A percentile compares a stretch with the other conserved stretches of the same genome.
Evolutionary conservation across 2,113 vertebrate genomes (phyloP).

Genomic region (Phylloscopus trochilus): DNA sequence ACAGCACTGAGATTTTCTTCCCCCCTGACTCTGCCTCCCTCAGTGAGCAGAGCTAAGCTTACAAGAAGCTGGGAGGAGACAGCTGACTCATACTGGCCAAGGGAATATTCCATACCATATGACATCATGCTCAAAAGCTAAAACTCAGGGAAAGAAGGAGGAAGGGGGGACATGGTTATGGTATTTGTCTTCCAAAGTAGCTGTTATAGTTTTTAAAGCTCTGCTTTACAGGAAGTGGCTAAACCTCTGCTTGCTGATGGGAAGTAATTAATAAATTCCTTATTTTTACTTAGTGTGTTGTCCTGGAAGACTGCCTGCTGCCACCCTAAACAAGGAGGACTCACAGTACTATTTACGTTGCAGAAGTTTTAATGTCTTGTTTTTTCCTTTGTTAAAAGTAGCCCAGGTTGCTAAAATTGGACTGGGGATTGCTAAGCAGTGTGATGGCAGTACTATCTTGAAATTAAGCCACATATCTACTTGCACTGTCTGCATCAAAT

Average conservation of each 20-base stretch:
- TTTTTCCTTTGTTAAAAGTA: background rate
- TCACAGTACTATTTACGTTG: background rate
- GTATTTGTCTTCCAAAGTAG: background rate
- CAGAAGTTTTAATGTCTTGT: background rate
- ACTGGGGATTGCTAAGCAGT: background rate
- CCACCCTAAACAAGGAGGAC: background rate
- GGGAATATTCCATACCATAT: background rate
- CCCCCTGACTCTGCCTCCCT: background rate
- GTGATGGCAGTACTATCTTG: background rate
- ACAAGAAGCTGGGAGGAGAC: background rate
- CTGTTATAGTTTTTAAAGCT: background rate
- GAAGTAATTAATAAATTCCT: background rate
- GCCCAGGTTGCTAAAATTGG: background rate
- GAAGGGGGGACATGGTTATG: background rate
- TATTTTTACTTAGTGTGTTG: background rate
- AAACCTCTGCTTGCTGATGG: background rate
- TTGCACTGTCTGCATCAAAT: background rate
- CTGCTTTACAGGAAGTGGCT: background rate
- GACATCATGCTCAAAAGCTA: background rate
- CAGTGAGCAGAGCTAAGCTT: rapidly evolving
- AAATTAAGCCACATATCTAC: background rate
- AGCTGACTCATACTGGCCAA: background rate
- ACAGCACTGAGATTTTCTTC: background rate
- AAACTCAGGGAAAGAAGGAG: background rate
- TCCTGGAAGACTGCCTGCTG: background rate